Conservation (phyloP, 2,113 vertebrate genomes). For the Laticauda laticaudata region DNA sequence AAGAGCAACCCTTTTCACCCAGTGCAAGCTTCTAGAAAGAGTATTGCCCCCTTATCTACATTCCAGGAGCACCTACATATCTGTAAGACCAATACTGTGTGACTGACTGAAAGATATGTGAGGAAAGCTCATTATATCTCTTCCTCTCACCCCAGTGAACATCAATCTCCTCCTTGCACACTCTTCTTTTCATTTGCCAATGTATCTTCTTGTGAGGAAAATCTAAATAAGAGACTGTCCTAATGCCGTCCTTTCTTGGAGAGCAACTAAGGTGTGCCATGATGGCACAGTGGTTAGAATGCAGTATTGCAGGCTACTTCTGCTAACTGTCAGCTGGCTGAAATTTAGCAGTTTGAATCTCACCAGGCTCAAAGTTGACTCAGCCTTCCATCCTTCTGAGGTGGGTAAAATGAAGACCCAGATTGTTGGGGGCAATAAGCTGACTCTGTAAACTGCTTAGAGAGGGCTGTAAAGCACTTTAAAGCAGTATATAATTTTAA, state of each 20-base stretch:
- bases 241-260: neutral
- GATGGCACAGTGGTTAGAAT: too few relatives aligned
- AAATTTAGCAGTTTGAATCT: too few relatives aligned
- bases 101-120: neutral
- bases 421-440: too few relatives aligned
- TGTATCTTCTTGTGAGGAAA: neutral
- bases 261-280: neutral
- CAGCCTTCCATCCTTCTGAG: too few relatives aligned
- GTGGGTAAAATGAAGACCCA: too few relatives aligned
- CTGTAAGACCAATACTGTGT: neutral
- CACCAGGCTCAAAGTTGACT: too few relatives aligned
- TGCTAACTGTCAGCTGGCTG: too few relatives aligned
- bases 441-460: too few relatives aligned
- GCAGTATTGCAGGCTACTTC: too few relatives aligned
- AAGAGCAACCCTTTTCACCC: neutral
- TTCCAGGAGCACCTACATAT: neutral
- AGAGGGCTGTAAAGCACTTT: too few relatives aligned
- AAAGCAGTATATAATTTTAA: too few relatives aligned
- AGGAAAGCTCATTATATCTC: neutral
- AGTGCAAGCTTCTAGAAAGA: neutral
- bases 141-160: neutral
- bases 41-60: neutral
- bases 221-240: neutral
- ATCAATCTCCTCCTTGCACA: neutral
- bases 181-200: neutral